Evolutionary conservation across 1,140 invertebrate species (phyloP).

Genomic region (Meloidogyne hapla): DNA sequence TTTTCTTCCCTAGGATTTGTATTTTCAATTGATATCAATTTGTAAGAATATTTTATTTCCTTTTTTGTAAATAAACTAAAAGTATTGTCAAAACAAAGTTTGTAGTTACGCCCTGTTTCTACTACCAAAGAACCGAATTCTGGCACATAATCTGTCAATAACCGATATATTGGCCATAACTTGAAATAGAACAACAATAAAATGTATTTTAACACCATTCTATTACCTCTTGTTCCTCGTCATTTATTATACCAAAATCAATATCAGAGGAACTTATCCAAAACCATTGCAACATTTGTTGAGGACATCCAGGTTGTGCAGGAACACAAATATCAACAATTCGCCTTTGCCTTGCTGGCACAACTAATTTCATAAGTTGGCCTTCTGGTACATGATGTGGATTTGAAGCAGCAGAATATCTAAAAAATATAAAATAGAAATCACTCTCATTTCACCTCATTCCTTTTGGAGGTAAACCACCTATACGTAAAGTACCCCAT

Average conservation of each 20-base stretch:
- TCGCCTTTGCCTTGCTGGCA: constrained; percentile 35
- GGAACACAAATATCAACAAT: constrained; percentile 36
- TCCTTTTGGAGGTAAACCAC: constrained; percentile 37
- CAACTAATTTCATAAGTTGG: constrained; percentile 33
- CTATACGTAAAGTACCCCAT: constrained; percentile 36
- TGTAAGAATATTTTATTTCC: constrained; percentile 35
- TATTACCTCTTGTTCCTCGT: constrained; percentile 26
- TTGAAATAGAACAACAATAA: constrained; percentile 31
- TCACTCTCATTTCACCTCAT: constrained; percentile 20
- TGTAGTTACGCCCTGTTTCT: constrained; percentile 28
- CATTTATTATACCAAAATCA: constrained; percentile 31
- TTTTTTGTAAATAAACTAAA: constrained; percentile 42
- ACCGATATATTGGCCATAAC: constrained; percentile 36
- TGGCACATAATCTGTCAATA: constrained; percentile 44
- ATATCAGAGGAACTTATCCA: constrained; percentile 37
- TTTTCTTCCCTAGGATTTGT: neutral
- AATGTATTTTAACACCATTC: neutral
- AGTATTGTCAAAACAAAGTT: constrained; percentile 43
- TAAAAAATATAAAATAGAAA: constrained; percentile 22
- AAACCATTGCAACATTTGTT: constrained; percentile 39
- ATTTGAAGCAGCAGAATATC: constrained; percentile 43
- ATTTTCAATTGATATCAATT: neutral
- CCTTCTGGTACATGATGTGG: constrained; percentile 33
- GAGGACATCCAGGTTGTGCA: neutral
- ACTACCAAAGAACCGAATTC: constrained; percentile 34